Evolutionary conservation across 2,113 vertebrate species (phyloP).

Genomic region (Dicentrarchus labrax): DNA sequence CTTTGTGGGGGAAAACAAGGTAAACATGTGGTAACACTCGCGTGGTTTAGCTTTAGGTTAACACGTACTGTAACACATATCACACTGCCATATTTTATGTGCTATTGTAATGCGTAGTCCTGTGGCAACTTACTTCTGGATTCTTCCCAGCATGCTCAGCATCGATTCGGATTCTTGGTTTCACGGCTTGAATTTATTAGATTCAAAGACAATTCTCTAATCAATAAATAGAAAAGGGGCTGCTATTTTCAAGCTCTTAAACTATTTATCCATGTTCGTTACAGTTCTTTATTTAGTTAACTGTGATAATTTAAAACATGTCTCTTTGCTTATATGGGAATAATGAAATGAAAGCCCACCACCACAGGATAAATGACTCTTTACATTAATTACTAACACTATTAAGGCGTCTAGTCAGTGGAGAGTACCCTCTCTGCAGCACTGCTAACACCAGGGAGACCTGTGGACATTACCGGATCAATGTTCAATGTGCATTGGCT

Average conservation of each 20-base stretch:
- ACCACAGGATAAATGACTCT: no score
- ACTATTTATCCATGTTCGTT: not conserved
- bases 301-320: not conserved
- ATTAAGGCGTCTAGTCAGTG: no score
- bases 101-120: not conserved
- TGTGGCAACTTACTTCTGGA: no score
- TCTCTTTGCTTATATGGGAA: not conserved
- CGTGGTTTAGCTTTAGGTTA: constrained; percentile 34
- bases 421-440: not conserved
- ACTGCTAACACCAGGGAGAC: not conserved
- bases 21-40: not conserved
- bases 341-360: not conserved
- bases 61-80: constrained; percentile 26
- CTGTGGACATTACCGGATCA: not conserved
- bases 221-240: not conserved
- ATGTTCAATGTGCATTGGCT: not conserved
- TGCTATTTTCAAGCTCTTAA: not conserved
- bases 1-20: not conserved
- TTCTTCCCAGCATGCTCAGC: no score
- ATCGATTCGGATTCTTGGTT: no score
- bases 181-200: not conserved
- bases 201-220: not conserved
- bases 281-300: not conserved
- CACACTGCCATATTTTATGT: constrained; percentile 7
- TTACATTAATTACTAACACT: no score